Conservation (phyloP, 1,140 invertebrate genomes). For the Scaptomyza pallida region DNA sequence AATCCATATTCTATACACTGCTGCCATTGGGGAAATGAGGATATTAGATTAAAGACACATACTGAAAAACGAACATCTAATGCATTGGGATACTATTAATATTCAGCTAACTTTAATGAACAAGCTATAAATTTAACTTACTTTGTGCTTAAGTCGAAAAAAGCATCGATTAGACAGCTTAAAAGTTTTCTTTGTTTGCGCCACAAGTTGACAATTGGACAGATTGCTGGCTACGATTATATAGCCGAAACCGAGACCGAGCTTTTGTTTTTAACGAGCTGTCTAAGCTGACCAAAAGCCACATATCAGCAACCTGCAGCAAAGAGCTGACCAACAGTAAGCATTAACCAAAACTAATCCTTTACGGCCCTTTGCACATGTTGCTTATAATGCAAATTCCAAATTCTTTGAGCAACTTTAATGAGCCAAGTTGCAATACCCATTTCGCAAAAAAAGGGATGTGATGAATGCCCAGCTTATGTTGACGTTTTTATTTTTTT, state of each 20-base stretch:
- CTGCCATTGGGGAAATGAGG: neutral
- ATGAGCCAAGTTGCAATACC: slow-evolving; percentile 22
- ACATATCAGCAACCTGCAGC: slow-evolving; percentile 36
- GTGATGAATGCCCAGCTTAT: slow-evolving; percentile 3
- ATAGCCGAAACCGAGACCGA: neutral
- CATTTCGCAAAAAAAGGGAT: slow-evolving; percentile 15
- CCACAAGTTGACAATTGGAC: neutral
- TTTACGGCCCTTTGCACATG: neutral
- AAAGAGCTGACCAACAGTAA: slow-evolving; percentile 6
- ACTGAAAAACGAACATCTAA: neutral
- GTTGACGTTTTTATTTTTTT: too few species aligned
- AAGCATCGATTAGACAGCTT: too few species aligned
- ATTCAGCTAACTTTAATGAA: too few species aligned
- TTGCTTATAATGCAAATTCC: slow-evolving; percentile 1
- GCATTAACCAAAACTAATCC: neutral
- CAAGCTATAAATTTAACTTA: too few species aligned
- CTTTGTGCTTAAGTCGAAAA: too few species aligned
- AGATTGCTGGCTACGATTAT: neutral
- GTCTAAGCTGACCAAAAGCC: slow-evolving; percentile 42
- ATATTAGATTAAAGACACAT: neutral
- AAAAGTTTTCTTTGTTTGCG: neutral
- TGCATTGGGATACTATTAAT: too few species aligned
- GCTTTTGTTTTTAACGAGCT: slow-evolving; percentile 27
- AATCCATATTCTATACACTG: neutral
- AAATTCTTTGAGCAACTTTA: slow-evolving; percentile 2